Percentiles rank a stretch among this genome's conserved stretches.
Evolutionary conservation across 1,140 invertebrate species (phyloP).

Genomic region (roundworm (Caenorhabditis elegans)): DNA sequence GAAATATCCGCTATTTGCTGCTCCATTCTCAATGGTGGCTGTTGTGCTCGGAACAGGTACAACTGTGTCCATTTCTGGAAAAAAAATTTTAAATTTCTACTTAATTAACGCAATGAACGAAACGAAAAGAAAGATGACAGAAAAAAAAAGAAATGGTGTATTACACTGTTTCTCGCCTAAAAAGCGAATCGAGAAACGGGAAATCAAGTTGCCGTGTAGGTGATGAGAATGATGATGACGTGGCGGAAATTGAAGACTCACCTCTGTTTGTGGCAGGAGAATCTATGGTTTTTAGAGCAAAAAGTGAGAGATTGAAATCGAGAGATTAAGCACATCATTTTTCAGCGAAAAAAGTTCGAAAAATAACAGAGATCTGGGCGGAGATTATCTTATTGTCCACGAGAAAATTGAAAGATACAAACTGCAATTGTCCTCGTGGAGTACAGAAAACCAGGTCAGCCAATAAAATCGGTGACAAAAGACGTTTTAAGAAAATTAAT

Average conservation of each 20-base stretch:
- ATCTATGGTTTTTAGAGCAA: neutral
- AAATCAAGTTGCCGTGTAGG: neutral
- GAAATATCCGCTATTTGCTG: neutral
- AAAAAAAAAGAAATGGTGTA: neutral
- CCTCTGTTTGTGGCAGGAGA: neutral
- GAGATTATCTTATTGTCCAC: neutral
- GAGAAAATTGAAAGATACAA: neutral
- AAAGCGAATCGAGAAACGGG: neutral
- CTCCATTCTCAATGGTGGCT: neutral
- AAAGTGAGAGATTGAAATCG: neutral
- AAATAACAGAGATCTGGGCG: too few relatives aligned
- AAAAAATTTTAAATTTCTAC: too few relatives aligned
- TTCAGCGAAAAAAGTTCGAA: neutral
- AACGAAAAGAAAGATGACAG: neutral
- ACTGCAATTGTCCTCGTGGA: neutral
- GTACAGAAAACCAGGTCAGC: too few relatives aligned
- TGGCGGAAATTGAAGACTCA: neutral
- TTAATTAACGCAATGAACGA: neutral
- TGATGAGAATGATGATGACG: neutral
- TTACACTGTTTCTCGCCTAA: neutral
- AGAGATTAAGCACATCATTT: neutral
- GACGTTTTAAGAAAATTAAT: too few relatives aligned
- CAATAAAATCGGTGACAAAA: too few relatives aligned
- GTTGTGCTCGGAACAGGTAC: neutral
- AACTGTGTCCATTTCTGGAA: slow-evolving; percentile 14